A percentile compares a stretch with the other conserved stretches of the same genome.
Evolutionary conservation across 2,113 vertebrate species (phyloP).

Genomic region (Dolichallabes microphthalmus): DNA sequence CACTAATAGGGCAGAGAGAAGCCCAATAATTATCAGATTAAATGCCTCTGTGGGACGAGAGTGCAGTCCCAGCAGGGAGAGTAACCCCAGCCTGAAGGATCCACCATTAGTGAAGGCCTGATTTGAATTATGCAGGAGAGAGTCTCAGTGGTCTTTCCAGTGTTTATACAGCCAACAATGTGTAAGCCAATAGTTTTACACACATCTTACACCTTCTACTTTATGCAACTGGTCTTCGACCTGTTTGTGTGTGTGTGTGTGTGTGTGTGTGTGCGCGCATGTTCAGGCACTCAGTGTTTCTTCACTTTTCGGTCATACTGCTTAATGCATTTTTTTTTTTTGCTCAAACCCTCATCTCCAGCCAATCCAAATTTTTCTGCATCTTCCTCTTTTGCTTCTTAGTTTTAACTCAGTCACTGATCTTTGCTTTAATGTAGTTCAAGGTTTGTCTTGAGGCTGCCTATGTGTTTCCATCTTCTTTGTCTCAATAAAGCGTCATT

Average conservation of each 20-base stretch:
- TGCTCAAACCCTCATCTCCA: background rate
- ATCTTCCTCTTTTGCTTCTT: background rate
- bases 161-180: constrained; percentile 3
- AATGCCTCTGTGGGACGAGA: background rate
- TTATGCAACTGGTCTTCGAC: background rate
- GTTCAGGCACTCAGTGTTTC: background rate
- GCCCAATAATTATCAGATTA: constrained; percentile 37
- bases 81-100: background rate
- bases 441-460: background rate
- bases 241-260: background rate
- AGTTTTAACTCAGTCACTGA: constrained; percentile 12
- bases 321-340: background rate
- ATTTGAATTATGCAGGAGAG: constrained; percentile 20
- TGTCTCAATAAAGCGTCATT: background rate
- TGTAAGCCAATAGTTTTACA: background rate
- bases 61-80: constrained; percentile 23
- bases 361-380: background rate
- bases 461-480: background rate
- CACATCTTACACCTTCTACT: background rate
- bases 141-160: background rate
- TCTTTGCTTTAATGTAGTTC: constrained; percentile 6
- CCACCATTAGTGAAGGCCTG: constrained; percentile 28
- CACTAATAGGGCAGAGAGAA: background rate
- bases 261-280: background rate
- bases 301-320: background rate